Percentiles rank a stretch among this genome's conserved stretches.
phyloP scores from a whole-genome alignment of 2,113 vertebrate species.

The Platycercus adscitus region DNA sequence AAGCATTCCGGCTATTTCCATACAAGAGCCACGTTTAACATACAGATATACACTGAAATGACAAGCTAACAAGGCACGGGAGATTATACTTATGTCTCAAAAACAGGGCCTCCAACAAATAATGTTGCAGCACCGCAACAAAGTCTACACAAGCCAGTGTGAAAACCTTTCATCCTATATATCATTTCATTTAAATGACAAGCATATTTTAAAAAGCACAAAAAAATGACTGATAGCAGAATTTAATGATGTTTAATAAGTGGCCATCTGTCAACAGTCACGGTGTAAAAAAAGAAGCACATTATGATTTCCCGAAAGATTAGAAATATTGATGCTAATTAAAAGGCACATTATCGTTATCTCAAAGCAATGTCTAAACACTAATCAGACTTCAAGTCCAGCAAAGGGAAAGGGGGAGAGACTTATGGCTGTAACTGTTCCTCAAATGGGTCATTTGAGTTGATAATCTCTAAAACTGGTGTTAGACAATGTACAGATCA shows the following conservation, averaged over 20 bases:
- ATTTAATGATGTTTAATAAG: constrained; percentile 86
- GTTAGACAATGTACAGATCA: background rate
- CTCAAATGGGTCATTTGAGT: background rate
- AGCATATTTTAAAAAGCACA: constrained; percentile 47
- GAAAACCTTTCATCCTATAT: background rate
- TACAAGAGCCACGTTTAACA: background rate
- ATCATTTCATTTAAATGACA: background rate
- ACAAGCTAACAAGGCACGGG: background rate
- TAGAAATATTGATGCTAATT: constrained; percentile 71
- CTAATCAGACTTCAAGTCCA: background rate
- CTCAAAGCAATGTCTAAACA: constrained; percentile 22
- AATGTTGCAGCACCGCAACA: background rate
- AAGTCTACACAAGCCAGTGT: background rate
- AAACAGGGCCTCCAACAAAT: background rate
- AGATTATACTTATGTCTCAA: background rate
- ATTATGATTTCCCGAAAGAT: constrained; percentile 68
- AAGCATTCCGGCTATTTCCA: background rate
- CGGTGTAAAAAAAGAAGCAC: constrained; percentile 61
- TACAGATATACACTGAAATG: fast-evolving
- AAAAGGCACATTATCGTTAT: constrained; percentile 63
- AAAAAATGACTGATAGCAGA: constrained; percentile 79
- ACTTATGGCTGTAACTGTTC: background rate
- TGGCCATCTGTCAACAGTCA: constrained; percentile 84
- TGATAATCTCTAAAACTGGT: background rate
- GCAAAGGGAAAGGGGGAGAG: background rate